Base-by-base conservation (phyloP, 2,113 vertebrate species). In the Tachuris rubrigastra region DNA sequence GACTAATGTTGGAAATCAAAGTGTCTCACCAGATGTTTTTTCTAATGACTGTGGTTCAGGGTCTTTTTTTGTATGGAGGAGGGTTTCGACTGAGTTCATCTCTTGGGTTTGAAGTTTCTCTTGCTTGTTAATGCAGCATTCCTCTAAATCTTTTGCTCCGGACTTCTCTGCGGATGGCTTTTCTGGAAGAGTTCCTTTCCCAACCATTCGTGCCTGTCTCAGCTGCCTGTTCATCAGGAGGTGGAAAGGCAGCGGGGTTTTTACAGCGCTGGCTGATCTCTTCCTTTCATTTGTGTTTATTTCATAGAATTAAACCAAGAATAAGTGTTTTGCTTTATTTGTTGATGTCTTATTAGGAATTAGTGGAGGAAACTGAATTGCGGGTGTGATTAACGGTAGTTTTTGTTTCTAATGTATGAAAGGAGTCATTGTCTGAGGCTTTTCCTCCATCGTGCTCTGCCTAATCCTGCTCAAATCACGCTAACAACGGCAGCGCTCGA, bases 291-390 rank as follows among this genome's bases (percentile, higher is more conserved):
- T 95, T 87, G 73, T 89, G 72, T 94, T 97, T 93, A 85, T 93
- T 90, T 93, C 76, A 20, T 53, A 90, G 85, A 78, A 95, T 75
- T 95, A 72, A 94, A 96, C 31, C 81, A 89, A 90, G 93, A 96
- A 56, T 94, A 79, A 93, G 82, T 97, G 93, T 96, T 96, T 95
- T 12, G 23, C 90, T 89, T 95, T 95, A 97, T 94, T 95, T 96
- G 90, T 92, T 92, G 93, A 89, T 95, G 91, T 93, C 68, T 71
- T 88, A 95, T 95, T 91, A 94, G 94, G 93, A 97, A 96, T 94
- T 97, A 95, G 90, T 72, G 75, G 81, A 82, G 82, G 94, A 78
- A 94, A 85, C 88, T 97, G 93, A 95, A 95, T 94, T 17, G 55
- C 85, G 92, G 80, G 88, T 93, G 87, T 89, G 92, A 93, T 95